Evolutionary conservation across 2,113 vertebrate genomes (phyloP), one percentile per base, ranked within the genome.

Genomic region (Regulus satrapa): DNA sequence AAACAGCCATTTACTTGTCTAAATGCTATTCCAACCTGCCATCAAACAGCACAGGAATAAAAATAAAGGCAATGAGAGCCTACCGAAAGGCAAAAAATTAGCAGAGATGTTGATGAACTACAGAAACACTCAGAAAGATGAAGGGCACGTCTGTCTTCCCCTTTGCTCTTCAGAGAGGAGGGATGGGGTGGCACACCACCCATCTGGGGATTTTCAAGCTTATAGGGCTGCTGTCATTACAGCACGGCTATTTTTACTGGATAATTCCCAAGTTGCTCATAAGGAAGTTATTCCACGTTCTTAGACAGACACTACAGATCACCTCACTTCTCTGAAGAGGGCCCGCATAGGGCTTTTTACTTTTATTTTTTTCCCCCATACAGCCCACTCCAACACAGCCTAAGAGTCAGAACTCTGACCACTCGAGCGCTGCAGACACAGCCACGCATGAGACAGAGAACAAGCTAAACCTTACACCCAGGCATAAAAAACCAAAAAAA

Each of bases 401-500:
- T 1, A 14, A 18, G 32, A 36, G 46, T 36, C 46, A 31, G 10
- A 73, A 31, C 59, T 36, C n/a, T 5, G 9, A 48, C 71, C 24
- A 4, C 15, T 16, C 12, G 51, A 2, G 18, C 1, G 19, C 5
- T 8, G 58, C 46, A 26, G 23, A 5, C 43, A 15, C 55, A 18
- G 20, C 34, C 43, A n/a, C 4, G 10, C 45, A 11, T 0, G 32
- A 28, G 24, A n/a, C n/a, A 21, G 16, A 4, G 12, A 77, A 31
- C 51, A 18, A 14, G 6, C 8, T 16, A 51, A n/a, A 38, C 12
- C 64, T 48, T 7, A 13, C 12, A 6, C 7, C 10, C 69, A 9
- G 18, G 8, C 51, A n/a, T 4, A 3, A 24, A 45, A 18, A 0
- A n/a, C n/a, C 21, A 8, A 5, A 4, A 31, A 21, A 0, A 0